Evolutionary conservation across 2,113 vertebrate genomes (phyloP), one percentile per base, ranked within the genome.

Genomic region (Urocolius indicus): DNA sequence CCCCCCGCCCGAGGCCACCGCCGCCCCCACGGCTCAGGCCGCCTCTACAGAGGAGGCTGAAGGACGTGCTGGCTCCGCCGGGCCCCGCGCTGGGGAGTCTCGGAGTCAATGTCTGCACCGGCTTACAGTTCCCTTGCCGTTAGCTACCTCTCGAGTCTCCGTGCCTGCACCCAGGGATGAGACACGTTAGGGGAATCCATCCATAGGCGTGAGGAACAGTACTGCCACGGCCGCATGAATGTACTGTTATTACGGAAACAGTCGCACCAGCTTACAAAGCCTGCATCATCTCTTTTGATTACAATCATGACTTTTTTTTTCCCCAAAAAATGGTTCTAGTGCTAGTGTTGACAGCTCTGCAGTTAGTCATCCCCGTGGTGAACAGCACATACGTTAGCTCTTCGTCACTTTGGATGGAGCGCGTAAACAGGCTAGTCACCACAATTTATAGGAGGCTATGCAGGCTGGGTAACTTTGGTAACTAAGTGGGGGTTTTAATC

Each of bases 151-250:
- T 15, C 1, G 13, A 36, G 19, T 14, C 45, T 61, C 41, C 4
- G 0, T 26, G n/a, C 32, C 54, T 52, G 17, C 68, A 23, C 13
- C 57, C 0, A 0, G 11, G 38, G 7, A 4, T 54, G 9, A 58
- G 7, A 21, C 6, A 2, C 17, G 65, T 19, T 19, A 15, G 9
- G 17, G 61, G 38, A 59, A 73, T 30, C 55, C 9, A 5, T 3
- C 4, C 27, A 3, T 16, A 1, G 21, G 41, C 34, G 52, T 41
- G 21, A 76, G 49, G 32, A 76, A 10, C 5, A 4, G 15, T 13
- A 8, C n/a, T 16, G 16, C 8, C n/a, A 1, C 2, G 2, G 20
- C 55, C 20, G 26, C 0, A 0, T 7, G n/a, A 26, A 26, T 1
- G 1, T 30, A 7, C 3, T 48, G 4, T 18, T 77, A 29, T 54